Percentiles rank a stretch among this genome's conserved stretches.
phyloP scores from a whole-genome alignment of 2,797 vertebrate species.

The Enteromius mattozi region DNA sequence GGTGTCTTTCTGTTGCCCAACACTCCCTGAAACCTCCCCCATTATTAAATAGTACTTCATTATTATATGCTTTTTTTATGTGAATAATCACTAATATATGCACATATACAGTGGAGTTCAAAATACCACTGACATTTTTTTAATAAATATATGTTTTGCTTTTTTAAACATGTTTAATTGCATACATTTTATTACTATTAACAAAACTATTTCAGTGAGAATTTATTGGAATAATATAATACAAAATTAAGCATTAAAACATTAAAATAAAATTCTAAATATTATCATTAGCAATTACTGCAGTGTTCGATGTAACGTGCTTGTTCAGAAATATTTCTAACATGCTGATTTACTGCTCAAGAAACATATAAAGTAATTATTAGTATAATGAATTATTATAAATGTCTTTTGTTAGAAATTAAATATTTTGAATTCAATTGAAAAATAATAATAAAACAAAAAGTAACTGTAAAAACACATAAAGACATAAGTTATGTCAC shows the following conservation, averaged over 20 bases:
- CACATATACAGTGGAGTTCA: neutral
- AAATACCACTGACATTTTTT: neutral
- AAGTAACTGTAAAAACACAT: neutral
- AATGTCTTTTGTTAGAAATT: neutral
- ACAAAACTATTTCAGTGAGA: neutral
- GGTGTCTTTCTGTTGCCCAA: constrained; percentile 33
- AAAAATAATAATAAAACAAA: neutral
- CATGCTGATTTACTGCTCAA: neutral
- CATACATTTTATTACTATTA: neutral
- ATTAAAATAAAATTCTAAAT: neutral
- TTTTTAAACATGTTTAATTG: neutral
- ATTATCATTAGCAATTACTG: neutral
- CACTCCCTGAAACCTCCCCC: constrained; percentile 26
- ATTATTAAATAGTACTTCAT: neutral
- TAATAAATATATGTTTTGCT: neutral
- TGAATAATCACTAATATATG: neutral
- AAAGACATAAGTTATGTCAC: too few relatives aligned
- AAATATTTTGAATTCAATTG: neutral
- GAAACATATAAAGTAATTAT: neutral
- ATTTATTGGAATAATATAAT: neutral
- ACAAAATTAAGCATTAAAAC: neutral
- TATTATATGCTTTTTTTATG: neutral
- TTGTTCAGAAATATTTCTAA: neutral
- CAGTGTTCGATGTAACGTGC: neutral
- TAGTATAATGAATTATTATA: neutral